Percentiles rank a stretch among this genome's conserved stretches.
phyloP scores from a whole-genome alignment of 1,140 invertebrate species.

The Venustaconcha ellipsiformis region DNA sequence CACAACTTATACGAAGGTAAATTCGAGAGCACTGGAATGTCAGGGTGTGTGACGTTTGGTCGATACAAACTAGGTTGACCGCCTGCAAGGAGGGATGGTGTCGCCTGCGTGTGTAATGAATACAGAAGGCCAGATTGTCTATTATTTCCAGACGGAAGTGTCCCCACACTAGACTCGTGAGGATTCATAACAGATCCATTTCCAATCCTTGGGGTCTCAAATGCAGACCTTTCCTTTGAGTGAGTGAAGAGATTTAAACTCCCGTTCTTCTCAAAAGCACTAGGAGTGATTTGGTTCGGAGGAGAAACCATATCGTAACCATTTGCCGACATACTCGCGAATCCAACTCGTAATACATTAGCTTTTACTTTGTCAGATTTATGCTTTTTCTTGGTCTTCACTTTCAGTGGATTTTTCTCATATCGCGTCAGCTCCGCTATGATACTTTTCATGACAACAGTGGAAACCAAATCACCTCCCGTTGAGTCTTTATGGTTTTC shows the following conservation, averaged over 20 bases:
- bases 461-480: conserved; percentile 46
- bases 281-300: conserved; percentile 61
- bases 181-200: not conserved
- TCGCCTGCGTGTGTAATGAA: not conserved
- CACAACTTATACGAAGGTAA: conserved; percentile 24
- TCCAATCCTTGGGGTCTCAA: conserved; percentile 27
- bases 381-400: conserved; percentile 48
- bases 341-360: conserved; percentile 17
- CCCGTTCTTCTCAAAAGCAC: conserved; percentile 41
- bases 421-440: conserved; percentile 58
- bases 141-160: conserved; percentile 6
- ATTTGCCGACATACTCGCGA: conserved; percentile 30
- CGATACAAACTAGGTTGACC: not conserved
- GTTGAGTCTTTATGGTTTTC: conserved; percentile 12
- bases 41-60: not conserved
- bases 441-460: conserved; percentile 56
- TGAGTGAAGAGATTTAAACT: conserved; percentile 47
- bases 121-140: not conserved
- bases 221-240: conserved; percentile 53
- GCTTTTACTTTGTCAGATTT: conserved; percentile 35
- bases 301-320: conserved; percentile 61
- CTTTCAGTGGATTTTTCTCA: conserved; percentile 52
- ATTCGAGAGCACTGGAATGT: conserved; percentile 44
- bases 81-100: conserved; percentile 7
- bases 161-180: not conserved